These are phyloP conservation scores for Lithobates pipiens DNA, from an alignment of 2,797 vertebrate genomes.

Conservation along the genomic window DNA sequence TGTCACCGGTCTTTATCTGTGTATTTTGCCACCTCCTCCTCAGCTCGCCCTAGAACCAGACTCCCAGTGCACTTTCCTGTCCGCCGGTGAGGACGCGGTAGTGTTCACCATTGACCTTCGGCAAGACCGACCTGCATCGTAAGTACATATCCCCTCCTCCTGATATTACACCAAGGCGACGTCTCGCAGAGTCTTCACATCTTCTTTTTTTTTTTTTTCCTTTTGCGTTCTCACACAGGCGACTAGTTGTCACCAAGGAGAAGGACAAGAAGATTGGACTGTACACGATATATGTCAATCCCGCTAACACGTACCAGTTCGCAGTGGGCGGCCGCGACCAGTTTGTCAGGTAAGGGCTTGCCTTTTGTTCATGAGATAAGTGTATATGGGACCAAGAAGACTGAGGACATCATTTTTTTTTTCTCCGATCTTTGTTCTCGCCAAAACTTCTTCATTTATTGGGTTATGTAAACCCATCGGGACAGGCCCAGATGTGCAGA, in stretches of 20 bases:
- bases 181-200: neutral
- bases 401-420: too few relatives aligned
- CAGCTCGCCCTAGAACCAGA: conserved; percentile 96
- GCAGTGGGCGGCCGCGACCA: conserved; percentile 95
- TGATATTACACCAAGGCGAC: neutral
- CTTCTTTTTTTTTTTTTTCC: too few relatives aligned
- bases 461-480: too few relatives aligned
- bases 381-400: too few relatives aligned
- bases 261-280: conserved; percentile 95
- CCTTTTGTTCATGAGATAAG: too few relatives aligned
- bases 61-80: conserved; percentile 94
- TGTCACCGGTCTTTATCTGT: too few relatives aligned
- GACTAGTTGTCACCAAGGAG: conserved; percentile 94
- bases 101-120: conserved; percentile 95
- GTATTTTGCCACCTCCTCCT: conserved; percentile 55
- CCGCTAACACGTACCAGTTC: conserved; percentile 91
- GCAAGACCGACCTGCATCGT: conserved; percentile 92
- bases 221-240: conserved; percentile 73
- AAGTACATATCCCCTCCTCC: conserved; percentile 69
- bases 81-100: conserved; percentile 93
- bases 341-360: conserved; percentile 85
- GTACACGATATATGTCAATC: conserved; percentile 96
- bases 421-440: too few relatives aligned
- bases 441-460: too few relatives aligned
- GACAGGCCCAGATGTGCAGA: too few relatives aligned